Base-by-base conservation (phyloP, 2,113 vertebrate genomes). In the Cepphus grylle region DNA sequence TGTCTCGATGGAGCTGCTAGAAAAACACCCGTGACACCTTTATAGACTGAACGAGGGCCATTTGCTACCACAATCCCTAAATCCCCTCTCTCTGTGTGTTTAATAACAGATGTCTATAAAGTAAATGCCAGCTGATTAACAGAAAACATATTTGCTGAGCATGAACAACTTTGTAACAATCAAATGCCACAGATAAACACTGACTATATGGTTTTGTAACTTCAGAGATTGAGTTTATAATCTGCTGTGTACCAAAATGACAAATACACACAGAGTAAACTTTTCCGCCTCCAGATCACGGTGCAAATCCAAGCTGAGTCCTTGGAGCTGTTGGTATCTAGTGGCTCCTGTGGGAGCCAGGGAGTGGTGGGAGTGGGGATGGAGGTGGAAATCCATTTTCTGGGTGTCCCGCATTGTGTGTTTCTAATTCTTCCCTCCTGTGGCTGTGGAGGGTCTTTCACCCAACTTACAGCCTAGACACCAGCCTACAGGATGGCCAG, bases 41-140 rank as follows among this genome's bases (percentile, higher is more conserved):
- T 86, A 77, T 20, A 90, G 53, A 55, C 49, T 19, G 74, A 97
- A 85, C 1, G 19, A 90, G 67, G 82, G 29, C 65, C 66, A 25
- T 90, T 96, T 93, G 53, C 83, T 76, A 25, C 65, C 59, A 45
- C 94, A 94, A 89, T 94, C 95, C 83, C 76, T 92, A 97, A 96
- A 97, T 97, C 91, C 72, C 47, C 38, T 40, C 72, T 90, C 94
- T 77, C 88, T 79, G 3, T 91, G 63, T 91, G 79, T 96, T 97
- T 97, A 96, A 89, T 97, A 97, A 94, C 86, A 92, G 94, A 96
- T 92, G 95, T 93, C 95, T 96, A 78, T 87, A 94, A 97, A 96
- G 94, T 84, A 98, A 98, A 97, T 96, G 91, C 90, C 94, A 97
- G 59, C 94, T 97, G 97, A 97, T 97, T 97, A 97, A 94, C 83